Evolutionary conservation across 2,113 vertebrate species (phyloP).

Genomic region (Passer montanus): DNA sequence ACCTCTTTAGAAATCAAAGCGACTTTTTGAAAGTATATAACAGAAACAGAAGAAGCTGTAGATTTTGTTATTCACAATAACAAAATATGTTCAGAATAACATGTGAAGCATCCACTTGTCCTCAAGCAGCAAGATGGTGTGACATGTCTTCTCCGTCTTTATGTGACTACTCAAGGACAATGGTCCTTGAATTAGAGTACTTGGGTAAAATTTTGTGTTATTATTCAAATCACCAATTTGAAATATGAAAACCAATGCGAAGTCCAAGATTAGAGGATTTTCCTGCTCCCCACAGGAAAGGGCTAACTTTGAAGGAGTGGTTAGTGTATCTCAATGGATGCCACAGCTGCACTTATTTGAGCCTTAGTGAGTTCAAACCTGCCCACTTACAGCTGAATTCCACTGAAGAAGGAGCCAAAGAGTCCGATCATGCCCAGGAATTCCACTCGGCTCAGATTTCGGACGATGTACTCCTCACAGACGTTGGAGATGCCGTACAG

Average conservation of each 20-base stretch:
- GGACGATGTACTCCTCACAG: slow-evolving; percentile 94
- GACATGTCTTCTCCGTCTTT: not conserved
- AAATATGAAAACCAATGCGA: not conserved
- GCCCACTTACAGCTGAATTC: slow-evolving; percentile 93
- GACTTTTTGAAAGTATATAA: not conserved
- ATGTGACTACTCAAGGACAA: not conserved
- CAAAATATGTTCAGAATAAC: not conserved
- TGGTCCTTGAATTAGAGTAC: not conserved
- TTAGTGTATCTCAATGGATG: not conserved
- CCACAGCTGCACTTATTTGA: not conserved
- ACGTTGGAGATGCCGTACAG: slow-evolving; percentile 91
- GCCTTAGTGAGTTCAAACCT: not conserved
- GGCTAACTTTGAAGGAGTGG: not conserved
- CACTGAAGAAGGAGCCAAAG: slow-evolving; percentile 96
- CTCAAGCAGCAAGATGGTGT: not conserved
- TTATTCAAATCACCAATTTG: not conserved
- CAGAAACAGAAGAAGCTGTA: not conserved
- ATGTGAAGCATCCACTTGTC: not conserved
- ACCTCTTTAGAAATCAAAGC: not conserved
- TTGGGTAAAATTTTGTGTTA: not conserved
- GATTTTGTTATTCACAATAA: not conserved
- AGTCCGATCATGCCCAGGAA: slow-evolving; percentile 96
- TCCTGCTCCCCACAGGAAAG: not conserved
- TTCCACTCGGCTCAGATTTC: slow-evolving; percentile 91
- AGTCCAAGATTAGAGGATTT: not conserved